A percentile compares a stretch with the other conserved stretches of the same genome.
phyloP scores from a whole-genome alignment of 1,140 invertebrate genomes.

The Platyscapa corneri region DNA sequence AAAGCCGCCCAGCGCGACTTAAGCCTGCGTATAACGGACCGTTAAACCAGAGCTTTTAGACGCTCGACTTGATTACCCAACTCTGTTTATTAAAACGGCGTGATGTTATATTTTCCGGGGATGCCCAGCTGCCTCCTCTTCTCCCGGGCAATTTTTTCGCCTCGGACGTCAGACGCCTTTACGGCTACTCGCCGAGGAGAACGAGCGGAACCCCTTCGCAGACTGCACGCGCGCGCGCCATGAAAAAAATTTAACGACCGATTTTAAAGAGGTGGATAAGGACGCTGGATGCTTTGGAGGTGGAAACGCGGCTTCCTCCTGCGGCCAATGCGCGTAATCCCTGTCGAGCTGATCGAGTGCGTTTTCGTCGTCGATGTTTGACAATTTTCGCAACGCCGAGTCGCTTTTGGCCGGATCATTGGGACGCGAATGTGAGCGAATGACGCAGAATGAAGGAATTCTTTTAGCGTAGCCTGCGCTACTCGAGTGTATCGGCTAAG shows the following conservation, averaged over 20 bases:
- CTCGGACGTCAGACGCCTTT: neutral
- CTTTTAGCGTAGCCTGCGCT: no score
- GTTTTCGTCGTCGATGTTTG: neutral
- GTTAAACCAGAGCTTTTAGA: slow-evolving; percentile 75
- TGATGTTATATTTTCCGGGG: slow-evolving; percentile 66
- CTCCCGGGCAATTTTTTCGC: slow-evolving; percentile 33
- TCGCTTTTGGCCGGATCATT: no score
- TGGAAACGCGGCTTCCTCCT: neutral
- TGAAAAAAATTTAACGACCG: slow-evolving; percentile 46
- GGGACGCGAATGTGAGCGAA: no score
- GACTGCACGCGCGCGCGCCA: neutral
- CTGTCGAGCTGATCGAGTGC: neutral
- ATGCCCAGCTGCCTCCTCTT: slow-evolving; percentile 38
- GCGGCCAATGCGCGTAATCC: slow-evolving; percentile 3
- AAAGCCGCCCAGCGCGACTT: slow-evolving; percentile 69
- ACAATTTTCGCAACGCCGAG: neutral
- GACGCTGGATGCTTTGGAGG: no score
- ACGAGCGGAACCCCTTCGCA: slow-evolving; percentile 13
- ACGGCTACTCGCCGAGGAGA: slow-evolving; percentile 25
- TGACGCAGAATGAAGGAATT: no score
- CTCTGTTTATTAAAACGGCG: slow-evolving; percentile 74
- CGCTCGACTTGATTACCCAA: slow-evolving; percentile 71
- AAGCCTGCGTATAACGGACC: slow-evolving; percentile 71
- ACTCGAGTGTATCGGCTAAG: no score
- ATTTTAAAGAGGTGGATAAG: slow-evolving; percentile 24